Evolutionary conservation across 1,140 invertebrate species (phyloP), one percentile per base, ranked within the genome.

Genomic region (Chelonus insularis): DNA sequence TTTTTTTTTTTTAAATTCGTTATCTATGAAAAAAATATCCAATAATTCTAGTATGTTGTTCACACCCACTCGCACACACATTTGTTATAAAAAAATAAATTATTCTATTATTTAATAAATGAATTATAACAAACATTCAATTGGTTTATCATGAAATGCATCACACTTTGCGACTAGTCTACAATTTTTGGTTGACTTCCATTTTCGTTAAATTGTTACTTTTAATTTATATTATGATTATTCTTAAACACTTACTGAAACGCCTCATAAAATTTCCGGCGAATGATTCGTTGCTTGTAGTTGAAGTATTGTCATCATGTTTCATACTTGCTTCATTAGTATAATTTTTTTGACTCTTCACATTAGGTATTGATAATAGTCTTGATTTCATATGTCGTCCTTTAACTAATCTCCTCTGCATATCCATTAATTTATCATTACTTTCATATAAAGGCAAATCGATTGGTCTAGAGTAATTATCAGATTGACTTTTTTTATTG

Each of bases 201-300:
- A 43, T 45, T n/a, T 36, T 32, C 14, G 70, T 66, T 75, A 72
- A 61, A 23, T 60, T 60, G 47, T 25, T 48, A 32, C 7, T 29
- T n/a, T n/a, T n/a, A n/a, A n/a, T n/a, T n/a, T n/a, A n/a, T n/a
- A n/a, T n/a, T n/a, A n/a, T n/a, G n/a, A 29, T 8, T 21, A 48
- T 66, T 67, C 48, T 65, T 67, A 68, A 69, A 85, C 85, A 93
- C 91, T 93, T 91, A 93, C 91, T 91, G 86, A 92, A 90, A 84
- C 89, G 86, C 76, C 90, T 86, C 83, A 90, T 90, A 68, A 92
- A 82, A 84, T 86, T 89, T 70, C 88, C 86, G 64, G 87, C 85
- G 78, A 89, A 88, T 62, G 78, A 66, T 81, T 79, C 71, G 80
- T 64, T 68, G 80, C 37, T n/a, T 16, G 20, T 51, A 34, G 68